Evolutionary conservation across 2,113 vertebrate genomes (phyloP).

Genomic region (Hiodon alosoides): DNA sequence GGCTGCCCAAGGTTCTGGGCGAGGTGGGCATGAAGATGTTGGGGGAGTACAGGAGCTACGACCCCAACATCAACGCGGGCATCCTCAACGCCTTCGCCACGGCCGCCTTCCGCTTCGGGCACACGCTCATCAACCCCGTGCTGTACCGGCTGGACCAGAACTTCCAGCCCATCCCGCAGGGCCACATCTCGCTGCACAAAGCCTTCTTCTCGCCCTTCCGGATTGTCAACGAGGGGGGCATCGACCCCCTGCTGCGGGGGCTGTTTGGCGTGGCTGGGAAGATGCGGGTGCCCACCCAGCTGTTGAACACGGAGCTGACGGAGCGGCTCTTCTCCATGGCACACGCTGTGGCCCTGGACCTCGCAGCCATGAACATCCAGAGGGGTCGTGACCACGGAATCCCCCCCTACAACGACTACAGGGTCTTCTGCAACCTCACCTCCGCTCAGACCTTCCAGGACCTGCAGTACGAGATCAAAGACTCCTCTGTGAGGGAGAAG

Average conservation of each 20-base stretch:
- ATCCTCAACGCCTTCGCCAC: conserved; percentile 91
- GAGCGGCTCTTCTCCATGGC: conserved; percentile 96
- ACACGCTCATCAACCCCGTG: conserved; percentile 92
- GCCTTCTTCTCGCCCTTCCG: conserved; percentile 97
- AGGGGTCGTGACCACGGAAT: conserved; percentile 93
- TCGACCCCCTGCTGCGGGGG: conserved; percentile 90
- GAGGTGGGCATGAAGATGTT: conserved; percentile 85
- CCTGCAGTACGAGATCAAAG: conserved; percentile 88
- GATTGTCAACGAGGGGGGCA: conserved; percentile 94
- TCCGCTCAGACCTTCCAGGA: conserved; percentile 84
- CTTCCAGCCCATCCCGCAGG: conserved; percentile 84
- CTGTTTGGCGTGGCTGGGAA: conserved; percentile 89
- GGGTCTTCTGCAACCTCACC: conserved; percentile 92
- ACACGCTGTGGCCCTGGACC: conserved; percentile 88
- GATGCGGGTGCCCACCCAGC: conserved; percentile 86
- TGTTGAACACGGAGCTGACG: conserved; percentile 92
- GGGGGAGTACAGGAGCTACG: conserved; percentile 77
- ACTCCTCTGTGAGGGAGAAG: conserved; percentile 81
- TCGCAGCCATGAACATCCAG: conserved; percentile 96
- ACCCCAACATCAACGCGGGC: conserved; percentile 85
- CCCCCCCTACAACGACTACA: conserved; percentile 91
- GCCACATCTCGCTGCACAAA: conserved; percentile 87
- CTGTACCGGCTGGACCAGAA: conserved; percentile 82
- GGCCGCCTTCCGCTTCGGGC: conserved; percentile 93
- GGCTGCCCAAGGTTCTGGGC: conserved; percentile 94